These are phyloP conservation scores for Enteromius treurensis DNA, from an alignment of 2,797 vertebrate species.

Conservation along the genomic window DNA sequence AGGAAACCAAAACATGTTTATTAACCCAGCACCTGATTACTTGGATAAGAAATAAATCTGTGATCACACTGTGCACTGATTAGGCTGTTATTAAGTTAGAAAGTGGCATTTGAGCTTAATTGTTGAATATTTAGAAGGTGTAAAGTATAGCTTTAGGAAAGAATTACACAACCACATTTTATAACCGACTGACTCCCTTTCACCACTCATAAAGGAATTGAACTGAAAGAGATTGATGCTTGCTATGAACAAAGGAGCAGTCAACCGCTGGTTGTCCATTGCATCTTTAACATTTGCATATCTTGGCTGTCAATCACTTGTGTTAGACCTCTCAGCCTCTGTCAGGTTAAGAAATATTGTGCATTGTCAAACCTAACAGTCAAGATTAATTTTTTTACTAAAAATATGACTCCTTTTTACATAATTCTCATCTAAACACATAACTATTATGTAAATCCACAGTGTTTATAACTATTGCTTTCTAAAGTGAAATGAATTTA, in stretches of 20 bases:
- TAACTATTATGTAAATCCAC: not conserved
- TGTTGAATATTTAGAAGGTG: not conserved
- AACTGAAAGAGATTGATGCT: not conserved
- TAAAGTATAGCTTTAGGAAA: not conserved
- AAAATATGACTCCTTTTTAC: not conserved
- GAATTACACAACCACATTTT: slow-evolving; percentile 7
- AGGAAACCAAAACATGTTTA: not conserved
- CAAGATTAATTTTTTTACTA: not conserved
- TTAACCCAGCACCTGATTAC: not conserved
- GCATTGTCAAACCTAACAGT: not conserved
- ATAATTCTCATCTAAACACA: not conserved
- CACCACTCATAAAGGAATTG: not conserved
- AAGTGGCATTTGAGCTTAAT: not conserved
- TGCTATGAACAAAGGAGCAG: not conserved
- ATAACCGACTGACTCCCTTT: slow-evolving; percentile 16
- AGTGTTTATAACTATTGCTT: not conserved
- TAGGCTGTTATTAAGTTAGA: not conserved
- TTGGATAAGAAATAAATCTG: not conserved
- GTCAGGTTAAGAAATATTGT: not conserved
- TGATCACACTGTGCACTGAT: not conserved
- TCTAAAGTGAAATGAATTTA: not conserved
- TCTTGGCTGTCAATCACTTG: not conserved
- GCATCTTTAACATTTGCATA: not conserved
- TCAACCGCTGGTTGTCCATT: not conserved
- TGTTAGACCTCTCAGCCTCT: not conserved